Evolutionary conservation across 2,888 invertebrate species (phyloP).

Genomic region (Drosophila pegasa): DNA sequence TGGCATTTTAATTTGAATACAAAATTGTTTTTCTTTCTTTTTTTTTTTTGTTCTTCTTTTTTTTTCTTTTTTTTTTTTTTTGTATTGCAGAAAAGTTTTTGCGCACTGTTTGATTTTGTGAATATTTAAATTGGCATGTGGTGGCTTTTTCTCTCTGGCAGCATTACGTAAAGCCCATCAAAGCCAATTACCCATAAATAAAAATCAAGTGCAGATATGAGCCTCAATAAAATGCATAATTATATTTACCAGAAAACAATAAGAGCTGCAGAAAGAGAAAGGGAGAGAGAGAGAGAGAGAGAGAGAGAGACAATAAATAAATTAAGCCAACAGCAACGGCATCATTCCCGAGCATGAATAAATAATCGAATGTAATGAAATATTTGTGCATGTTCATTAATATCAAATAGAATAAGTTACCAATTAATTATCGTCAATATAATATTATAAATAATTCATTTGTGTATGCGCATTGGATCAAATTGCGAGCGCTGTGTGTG

Average conservation of each 20-base stretch:
- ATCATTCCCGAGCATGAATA: constrained; percentile 5
- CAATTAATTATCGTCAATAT: constrained; percentile 15
- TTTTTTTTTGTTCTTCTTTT: not conserved
- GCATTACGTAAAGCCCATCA: constrained; percentile 18
- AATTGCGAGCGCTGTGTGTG: constrained; percentile 12
- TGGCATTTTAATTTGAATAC: constrained; percentile 3
- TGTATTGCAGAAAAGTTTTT: not conserved
- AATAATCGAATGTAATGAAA: constrained; percentile 20
- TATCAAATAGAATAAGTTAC: constrained; percentile 42
- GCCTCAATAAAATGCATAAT: constrained; percentile 3
- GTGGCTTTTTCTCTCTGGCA: not conserved
- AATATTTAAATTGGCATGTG: constrained; percentile 8
- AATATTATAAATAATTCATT: constrained; percentile 25
- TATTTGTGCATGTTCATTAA: constrained; percentile 15
- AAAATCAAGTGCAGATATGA: constrained; percentile 16
- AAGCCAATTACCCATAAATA: constrained; percentile 15
- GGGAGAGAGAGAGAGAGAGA: not conserved
- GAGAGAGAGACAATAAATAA: not conserved
- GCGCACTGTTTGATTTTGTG: not conserved
- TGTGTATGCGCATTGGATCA: not conserved
- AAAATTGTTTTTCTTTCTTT: not conserved
- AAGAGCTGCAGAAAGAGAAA: not conserved
- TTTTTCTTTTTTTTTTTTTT: not conserved
- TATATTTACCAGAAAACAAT: not conserved
- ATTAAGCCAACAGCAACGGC: not conserved